A percentile compares a stretch with the other conserved stretches of the same genome.
phyloP scores from a whole-genome alignment of 2,888 invertebrate species.

The Lottia scabra region DNA sequence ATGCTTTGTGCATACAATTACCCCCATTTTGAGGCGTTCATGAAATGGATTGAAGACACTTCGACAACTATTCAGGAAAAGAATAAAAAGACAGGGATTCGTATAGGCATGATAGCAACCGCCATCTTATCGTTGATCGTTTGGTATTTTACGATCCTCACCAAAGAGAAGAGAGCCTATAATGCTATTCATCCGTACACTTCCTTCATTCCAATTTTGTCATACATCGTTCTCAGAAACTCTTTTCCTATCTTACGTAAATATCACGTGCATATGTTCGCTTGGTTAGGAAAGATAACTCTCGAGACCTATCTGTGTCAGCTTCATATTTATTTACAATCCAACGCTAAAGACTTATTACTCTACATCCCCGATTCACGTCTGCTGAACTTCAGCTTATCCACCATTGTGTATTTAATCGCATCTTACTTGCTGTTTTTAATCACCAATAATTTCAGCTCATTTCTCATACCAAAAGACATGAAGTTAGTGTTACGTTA shows the following conservation, averaged over 20 bases:
- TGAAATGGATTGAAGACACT: conserved; percentile 38
- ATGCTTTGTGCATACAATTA: conserved; percentile 62
- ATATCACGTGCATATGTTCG: conserved; percentile 47
- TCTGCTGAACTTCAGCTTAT: conserved; percentile 50
- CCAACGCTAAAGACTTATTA: conserved; percentile 55
- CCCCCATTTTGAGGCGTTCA: conserved; percentile 50
- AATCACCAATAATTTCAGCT: conserved; percentile 48
- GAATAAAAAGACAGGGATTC: conserved; percentile 10
- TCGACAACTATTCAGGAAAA: conserved; percentile 3
- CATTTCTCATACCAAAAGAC: conserved; percentile 46
- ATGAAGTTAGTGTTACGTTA: conserved; percentile 26
- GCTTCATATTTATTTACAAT: conserved; percentile 56
- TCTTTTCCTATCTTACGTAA: conserved; percentile 43
- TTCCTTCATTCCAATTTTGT: conserved; percentile 45
- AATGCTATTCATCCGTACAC: conserved; percentile 51
- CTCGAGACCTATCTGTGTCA: conserved; percentile 60
- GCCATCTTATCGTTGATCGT: conserved; percentile 15
- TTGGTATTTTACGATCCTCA: conserved; percentile 45
- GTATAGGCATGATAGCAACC: conserved; percentile 20
- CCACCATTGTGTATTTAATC: conserved; percentile 49
- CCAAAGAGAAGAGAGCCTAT: conserved; percentile 43
- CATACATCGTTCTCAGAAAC: conserved; percentile 50
- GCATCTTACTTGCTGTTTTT: conserved; percentile 48
- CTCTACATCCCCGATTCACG: conserved; percentile 47
- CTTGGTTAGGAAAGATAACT: conserved; percentile 55